These are phyloP conservation scores for Spilogale gracilis DNA, from an alignment of 2,113 vertebrate genomes.

Conservation along the genomic window DNA sequence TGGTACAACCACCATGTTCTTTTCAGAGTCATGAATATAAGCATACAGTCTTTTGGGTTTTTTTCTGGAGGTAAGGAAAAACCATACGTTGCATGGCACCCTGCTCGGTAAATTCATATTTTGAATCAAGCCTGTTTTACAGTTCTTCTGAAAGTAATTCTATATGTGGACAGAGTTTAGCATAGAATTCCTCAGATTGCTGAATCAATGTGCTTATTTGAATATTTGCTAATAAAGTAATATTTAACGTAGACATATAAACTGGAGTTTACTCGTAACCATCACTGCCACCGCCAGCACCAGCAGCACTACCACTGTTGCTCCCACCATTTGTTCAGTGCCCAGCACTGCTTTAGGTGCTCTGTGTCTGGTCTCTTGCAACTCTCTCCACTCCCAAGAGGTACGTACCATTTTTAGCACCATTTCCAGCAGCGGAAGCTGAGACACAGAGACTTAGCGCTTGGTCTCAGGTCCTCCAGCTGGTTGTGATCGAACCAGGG, in stretches of 20 bases:
- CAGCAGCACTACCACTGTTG: not conserved
- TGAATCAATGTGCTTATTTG: not conserved
- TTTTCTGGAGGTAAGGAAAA: not conserved
- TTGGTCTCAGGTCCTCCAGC: not conserved
- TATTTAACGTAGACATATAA: not conserved
- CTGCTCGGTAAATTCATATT: not conserved
- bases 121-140: conserved; percentile 12
- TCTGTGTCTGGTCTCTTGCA: not conserved
- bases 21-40: conserved; percentile 18
- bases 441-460: not conserved
- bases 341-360: not conserved
- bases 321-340: not conserved
- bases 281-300: not conserved
- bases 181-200: not conserved
- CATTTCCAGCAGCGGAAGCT: not conserved
- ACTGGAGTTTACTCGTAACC: not conserved
- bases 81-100: not conserved
- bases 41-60: not conserved
- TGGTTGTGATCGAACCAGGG: not conserved
- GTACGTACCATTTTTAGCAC: not conserved
- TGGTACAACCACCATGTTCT: not conserved
- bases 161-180: not conserved
- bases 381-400: conserved; percentile 38
- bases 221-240: conserved; percentile 24
- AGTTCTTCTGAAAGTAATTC: conserved; percentile 19